phyloP scores from a whole-genome alignment of 2,888 invertebrate genomes.

The Drosophila mulleri region DNA sequence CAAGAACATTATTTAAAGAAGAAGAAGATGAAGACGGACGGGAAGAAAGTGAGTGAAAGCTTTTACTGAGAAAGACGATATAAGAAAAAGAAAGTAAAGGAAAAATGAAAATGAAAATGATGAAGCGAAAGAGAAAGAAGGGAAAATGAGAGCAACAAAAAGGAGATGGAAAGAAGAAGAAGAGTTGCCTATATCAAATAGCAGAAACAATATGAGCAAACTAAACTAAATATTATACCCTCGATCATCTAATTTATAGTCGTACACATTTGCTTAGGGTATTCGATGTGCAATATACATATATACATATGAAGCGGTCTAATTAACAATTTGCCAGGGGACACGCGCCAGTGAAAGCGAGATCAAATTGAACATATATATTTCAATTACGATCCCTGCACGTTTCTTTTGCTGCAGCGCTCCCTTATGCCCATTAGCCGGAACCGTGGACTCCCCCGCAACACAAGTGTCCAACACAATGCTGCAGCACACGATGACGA shows the following conservation, averaged over 20 bases:
- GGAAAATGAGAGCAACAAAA: not conserved
- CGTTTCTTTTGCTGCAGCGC: not conserved
- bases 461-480: conserved; percentile 41
- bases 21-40: too few relatives aligned
- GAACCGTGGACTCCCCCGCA: conserved; percentile 14
- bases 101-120: not conserved
- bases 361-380: conserved; percentile 17
- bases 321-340: conserved; percentile 7
- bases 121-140: too few relatives aligned
- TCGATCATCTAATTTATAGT: not conserved
- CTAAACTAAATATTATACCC: not conserved
- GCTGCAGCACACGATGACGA: conserved; percentile 82
- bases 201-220: not conserved
- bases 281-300: not conserved
- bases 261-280: not conserved
- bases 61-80: too few relatives aligned
- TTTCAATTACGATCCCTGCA: conserved; percentile 15
- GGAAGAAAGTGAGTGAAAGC: too few relatives aligned
- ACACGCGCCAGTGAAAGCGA: conserved; percentile 30
- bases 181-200: not conserved
- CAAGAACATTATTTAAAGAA: too few relatives aligned
- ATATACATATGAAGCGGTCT: not conserved
- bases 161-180: not conserved
- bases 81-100: not conserved
- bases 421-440: conserved; percentile 25